Conservation (phyloP, 2,797 vertebrate species). For the Lates japonicus region DNA sequence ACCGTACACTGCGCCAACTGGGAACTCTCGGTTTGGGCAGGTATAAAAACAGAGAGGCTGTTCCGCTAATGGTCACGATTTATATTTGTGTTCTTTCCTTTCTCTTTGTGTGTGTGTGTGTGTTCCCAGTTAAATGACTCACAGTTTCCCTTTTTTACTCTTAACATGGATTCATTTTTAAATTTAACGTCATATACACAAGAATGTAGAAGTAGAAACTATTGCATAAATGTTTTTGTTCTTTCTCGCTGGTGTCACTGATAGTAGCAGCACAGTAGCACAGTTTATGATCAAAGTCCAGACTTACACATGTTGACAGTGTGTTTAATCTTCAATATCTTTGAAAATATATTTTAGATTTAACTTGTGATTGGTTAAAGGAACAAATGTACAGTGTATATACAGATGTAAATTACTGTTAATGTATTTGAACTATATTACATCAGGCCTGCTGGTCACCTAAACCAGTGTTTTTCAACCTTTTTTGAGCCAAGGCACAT, state of each 20-base stretch:
- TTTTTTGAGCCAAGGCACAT: too few species aligned
- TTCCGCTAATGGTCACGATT: conserved; percentile 42
- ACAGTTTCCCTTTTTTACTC: conserved; percentile 20
- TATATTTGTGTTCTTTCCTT: conserved; percentile 11
- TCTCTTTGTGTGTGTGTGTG: not conserved
- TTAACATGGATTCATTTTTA: conserved; percentile 9
- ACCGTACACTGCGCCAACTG: conserved; percentile 82
- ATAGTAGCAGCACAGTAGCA: conserved; percentile 4
- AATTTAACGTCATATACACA: not conserved
- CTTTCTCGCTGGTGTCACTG: not conserved
- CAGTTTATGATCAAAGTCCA: conserved; percentile 1
- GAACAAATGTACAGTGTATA: too few species aligned
- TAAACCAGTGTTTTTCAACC: too few species aligned
- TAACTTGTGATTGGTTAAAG: not conserved
- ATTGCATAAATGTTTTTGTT: not conserved
- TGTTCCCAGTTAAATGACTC: conserved; percentile 34
- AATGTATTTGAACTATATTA: too few species aligned
- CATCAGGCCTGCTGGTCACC: too few species aligned
- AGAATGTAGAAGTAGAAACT: not conserved
- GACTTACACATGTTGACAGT: conserved; percentile 1
- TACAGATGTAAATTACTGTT: too few species aligned
- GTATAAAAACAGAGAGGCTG: conserved; percentile 87
- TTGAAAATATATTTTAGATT: not conserved
- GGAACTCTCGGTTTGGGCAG: conserved; percentile 89
- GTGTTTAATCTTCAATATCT: not conserved